Evolutionary conservation across 2,888 invertebrate genomes (phyloP).

Genomic region (Troides aeacus): DNA sequence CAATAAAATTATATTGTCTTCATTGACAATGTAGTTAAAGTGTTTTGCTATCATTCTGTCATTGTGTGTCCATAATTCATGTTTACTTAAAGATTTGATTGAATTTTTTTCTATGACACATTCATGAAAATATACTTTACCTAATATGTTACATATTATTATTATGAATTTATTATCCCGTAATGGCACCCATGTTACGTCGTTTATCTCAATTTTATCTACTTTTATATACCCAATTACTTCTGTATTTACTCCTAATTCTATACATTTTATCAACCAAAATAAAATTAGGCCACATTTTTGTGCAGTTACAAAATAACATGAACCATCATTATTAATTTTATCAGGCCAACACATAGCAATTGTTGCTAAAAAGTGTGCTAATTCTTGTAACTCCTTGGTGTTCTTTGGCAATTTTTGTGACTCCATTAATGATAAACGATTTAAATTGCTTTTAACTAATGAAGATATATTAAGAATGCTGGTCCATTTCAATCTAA

Average conservation of each 20-base stretch:
- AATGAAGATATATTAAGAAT: conserved; percentile 49
- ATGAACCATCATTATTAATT: conserved; percentile 44
- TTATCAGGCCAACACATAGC: conserved; percentile 58
- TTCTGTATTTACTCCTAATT: conserved; percentile 36
- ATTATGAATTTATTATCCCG: conserved; percentile 43
- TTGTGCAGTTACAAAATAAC: conserved; percentile 62
- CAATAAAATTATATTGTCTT: conserved; percentile 49
- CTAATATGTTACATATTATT: conserved; percentile 49
- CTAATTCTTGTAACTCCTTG: conserved; percentile 47
- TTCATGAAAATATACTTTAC: conserved; percentile 48
- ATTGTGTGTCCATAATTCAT: conserved; percentile 52
- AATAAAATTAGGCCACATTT: conserved; percentile 55
- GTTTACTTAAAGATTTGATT: conserved; percentile 38
- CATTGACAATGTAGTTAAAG: conserved; percentile 41
- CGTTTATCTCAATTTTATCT: conserved; percentile 46
- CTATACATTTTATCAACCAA: conserved; percentile 48
- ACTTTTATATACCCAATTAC: conserved; percentile 39
- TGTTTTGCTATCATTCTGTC: conserved; percentile 57
- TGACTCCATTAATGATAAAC: conserved; percentile 28
- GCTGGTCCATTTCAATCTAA: conserved; percentile 44
- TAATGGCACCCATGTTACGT: conserved; percentile 52
- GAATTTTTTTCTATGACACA: conserved; percentile 41
- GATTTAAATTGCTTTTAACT: conserved; percentile 38
- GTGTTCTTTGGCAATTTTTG: conserved; percentile 38
- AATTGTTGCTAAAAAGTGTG: conserved; percentile 47